These are phyloP conservation scores for Luscinia megarhynchos DNA, from an alignment of 2,797 vertebrate species.

Conservation along the genomic window DNA sequence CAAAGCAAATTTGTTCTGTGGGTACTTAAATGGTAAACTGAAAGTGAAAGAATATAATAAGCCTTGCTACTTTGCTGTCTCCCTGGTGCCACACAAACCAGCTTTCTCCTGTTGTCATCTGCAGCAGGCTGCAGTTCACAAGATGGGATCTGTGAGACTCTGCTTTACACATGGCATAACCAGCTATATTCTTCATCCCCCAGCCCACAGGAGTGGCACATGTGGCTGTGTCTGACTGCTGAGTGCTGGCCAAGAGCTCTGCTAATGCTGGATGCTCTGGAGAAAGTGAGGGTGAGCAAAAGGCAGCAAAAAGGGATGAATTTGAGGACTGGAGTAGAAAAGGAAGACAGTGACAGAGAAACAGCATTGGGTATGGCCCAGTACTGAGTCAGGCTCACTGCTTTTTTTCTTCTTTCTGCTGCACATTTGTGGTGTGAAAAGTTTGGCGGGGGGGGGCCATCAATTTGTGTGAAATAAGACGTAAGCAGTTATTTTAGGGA, in stretches of 20 bases:
- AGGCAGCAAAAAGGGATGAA: neutral
- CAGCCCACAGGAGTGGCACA: neutral
- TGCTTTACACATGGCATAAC: neutral
- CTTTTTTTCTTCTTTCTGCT: neutral
- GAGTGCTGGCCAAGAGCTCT: neutral
- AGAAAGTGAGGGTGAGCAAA: neutral
- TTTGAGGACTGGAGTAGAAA: neutral
- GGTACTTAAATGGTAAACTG: neutral
- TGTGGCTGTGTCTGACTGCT: neutral
- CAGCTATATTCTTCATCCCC: neutral
- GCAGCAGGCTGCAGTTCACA: neutral
- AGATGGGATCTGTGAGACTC: neutral
- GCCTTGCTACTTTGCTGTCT: neutral
- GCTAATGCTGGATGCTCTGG: neutral
- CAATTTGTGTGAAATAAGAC: neutral
- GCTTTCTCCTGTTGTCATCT: neutral
- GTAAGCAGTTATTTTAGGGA: neutral
- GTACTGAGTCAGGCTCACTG: neutral
- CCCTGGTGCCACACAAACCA: neutral
- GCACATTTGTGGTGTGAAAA: neutral
- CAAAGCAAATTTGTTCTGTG: neutral
- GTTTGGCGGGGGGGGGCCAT: rapidly evolving
- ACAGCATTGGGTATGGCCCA: neutral
- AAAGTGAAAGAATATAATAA: constrained; percentile 18
- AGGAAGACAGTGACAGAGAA: neutral